These are phyloP conservation scores for Ormyrus thymus DNA, from an alignment of 2,888 invertebrate species.

Conservation along the genomic window DNA sequence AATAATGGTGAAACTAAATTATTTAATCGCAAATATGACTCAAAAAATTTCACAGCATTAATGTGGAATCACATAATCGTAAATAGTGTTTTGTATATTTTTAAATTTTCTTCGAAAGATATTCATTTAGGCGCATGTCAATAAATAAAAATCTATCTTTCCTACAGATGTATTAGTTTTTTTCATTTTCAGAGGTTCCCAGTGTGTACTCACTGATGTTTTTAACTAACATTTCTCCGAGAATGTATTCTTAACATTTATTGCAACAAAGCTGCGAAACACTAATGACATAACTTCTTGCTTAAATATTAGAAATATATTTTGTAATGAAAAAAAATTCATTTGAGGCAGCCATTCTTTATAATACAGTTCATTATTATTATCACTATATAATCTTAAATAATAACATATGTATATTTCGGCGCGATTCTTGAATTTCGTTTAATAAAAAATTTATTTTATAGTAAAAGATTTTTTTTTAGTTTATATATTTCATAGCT, in stretches of 20 bases:
- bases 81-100: slow-evolving; percentile 41
- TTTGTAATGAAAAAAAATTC: slow-evolving; percentile 41
- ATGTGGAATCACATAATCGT: slow-evolving; percentile 54
- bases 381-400: slow-evolving; percentile 49
- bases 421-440: slow-evolving; percentile 39
- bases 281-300: slow-evolving; percentile 30
- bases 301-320: slow-evolving; percentile 40
- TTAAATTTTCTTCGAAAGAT: slow-evolving; percentile 22
- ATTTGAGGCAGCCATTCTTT: slow-evolving; percentile 48
- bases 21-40: slow-evolving; percentile 37
- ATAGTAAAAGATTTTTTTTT: not conserved
- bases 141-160: slow-evolving; percentile 32
- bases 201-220: slow-evolving; percentile 54
- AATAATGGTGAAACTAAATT: slow-evolving; percentile 38
- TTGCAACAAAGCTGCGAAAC: slow-evolving; percentile 29
- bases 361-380: slow-evolving; percentile 46
- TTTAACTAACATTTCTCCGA: slow-evolving; percentile 24
- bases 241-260: slow-evolving; percentile 24
- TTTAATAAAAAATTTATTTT: slow-evolving; percentile 31
- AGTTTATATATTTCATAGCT: slow-evolving; percentile 21
- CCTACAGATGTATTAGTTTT: slow-evolving; percentile 17
- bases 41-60: slow-evolving; percentile 49
- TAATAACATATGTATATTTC: slow-evolving; percentile 46
- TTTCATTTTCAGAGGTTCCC: slow-evolving; percentile 51
- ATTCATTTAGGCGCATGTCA: slow-evolving; percentile 22